Evolutionary conservation across 2,888 invertebrate genomes (phyloP), one percentile per base, ranked within the genome.

Genomic region (Brachyopa scutellaris): DNA sequence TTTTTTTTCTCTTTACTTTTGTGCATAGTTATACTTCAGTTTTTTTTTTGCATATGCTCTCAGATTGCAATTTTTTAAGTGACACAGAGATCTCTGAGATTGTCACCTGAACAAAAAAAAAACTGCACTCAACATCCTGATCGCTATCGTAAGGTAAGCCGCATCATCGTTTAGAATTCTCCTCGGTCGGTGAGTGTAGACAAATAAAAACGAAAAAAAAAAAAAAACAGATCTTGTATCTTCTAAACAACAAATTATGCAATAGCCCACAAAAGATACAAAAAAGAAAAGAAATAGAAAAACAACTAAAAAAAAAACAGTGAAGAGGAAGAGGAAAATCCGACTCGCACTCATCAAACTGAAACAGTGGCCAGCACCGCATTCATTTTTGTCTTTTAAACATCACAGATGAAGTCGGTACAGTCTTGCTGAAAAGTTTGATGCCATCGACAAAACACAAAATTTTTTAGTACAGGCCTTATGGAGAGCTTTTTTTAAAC

Each of bases 341-440:
- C 62, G 73, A 64, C 73, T 62, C 45, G 62, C 45, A 62, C 73
- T 73, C 73, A 55, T 73, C 73, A 73, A 73, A 62, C 31, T 42
- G 51, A 70, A 53, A 62, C 61, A 59, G 47, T 40, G 42, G 45
- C 23, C 13, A 31, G 70, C 36, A 45, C 19, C 70, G 51, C 49
- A 31, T 40, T 47, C 45, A 31, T 62, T 55, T 73, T 73, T 47
- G 17, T 72, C 49, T 70, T 38, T 49, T 23, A 19, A 49, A 13
- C 51, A 51, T 42, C 33, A 29, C n/a, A 42, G 42, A 26, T 42
- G 6, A 7, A 15, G 9, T 31, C n/a, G n/a, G 3, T 7, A 72
- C 72, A 72, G 17, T 72, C 6, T 6, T 0, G 23, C 6, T 2
- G 2, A 19, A 31, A 31, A 55, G 66, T 40, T 7, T 21, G 8